Evolutionary conservation across 1,140 invertebrate genomes (phyloP), one percentile per base, ranked within the genome.

Genomic region (Aphidius ervi): DNA sequence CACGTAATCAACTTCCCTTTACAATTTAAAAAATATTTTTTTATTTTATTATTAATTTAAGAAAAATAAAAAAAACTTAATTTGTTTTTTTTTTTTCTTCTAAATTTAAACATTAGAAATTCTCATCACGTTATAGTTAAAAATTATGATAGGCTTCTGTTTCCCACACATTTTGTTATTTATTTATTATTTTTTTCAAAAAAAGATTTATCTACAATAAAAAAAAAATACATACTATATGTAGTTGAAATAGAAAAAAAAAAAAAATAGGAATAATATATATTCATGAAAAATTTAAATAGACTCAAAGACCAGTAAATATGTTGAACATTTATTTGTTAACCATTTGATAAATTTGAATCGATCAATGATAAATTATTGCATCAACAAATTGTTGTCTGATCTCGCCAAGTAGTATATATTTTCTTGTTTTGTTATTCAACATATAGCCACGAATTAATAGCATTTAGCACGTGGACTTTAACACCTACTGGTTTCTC

Each of bases 341-440:
- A n/a, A 54, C 40, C 39, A 41, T 59, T 59, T 49, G 46, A 59
- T 47, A 40, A 52, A 52, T 59, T 59, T 5, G 31, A 52, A 52
- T 39, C 10, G 48, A 58, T 41, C 37, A 40, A 58, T 48, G 46
- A 54, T 54, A 54, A 54, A 54, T 54, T 39, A 40, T n/a, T 42
- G 40, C 20, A 41, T 10, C 52, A 54, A 47, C 39, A 45, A 9
- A 20, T 6, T 5, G 10, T 48, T 48, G n/a, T 39, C 9, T 40
- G 40, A 54, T 54, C 52, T 54, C 52, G 9, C 20, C 37, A 16
- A 16, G 52, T n/a, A 6, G 52, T 54, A 52, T 42, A 49, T 40
- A 50, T 54, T 16, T 7, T 54, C 52, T 54, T 42, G 47, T 43
- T 23, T 62, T 62, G 60, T 57, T 52, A 62, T 62, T 62, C 60